phyloP scores from a whole-genome alignment of 2,113 vertebrate genomes.

The Scopus umbretta region DNA sequence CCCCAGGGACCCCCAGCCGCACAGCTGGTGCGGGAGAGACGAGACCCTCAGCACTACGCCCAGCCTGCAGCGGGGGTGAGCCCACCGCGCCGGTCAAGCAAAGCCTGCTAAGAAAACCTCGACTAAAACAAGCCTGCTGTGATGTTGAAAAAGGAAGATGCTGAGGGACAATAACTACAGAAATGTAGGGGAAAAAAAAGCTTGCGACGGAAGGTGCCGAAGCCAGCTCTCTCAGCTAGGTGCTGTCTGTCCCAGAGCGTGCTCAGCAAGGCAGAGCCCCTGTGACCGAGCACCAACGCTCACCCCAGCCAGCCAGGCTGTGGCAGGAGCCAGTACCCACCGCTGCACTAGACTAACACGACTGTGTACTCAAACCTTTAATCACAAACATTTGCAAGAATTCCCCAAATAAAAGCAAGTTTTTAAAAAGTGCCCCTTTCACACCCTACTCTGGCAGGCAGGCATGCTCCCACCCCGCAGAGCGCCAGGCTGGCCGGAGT shows the following conservation, averaged over 20 bases:
- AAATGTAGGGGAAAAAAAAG: background rate
- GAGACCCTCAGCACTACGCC: too few species aligned
- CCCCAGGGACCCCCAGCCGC: background rate
- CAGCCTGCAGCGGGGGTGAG: background rate
- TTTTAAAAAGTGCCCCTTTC: background rate
- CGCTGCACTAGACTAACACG: fast-evolving
- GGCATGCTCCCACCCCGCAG: background rate
- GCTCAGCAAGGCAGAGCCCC: background rate
- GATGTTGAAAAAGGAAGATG: background rate
- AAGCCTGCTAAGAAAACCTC: background rate
- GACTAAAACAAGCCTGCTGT: background rate
- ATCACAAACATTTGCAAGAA: background rate
- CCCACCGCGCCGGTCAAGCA: fast-evolving
- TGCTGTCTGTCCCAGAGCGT: background rate
- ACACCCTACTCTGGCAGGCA: background rate
- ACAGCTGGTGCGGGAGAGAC: background rate
- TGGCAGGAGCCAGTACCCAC: background rate
- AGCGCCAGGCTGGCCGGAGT: background rate
- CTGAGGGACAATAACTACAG: background rate
- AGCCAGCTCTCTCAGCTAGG: fast-evolving
- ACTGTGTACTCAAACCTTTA: background rate
- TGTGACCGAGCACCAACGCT: fast-evolving
- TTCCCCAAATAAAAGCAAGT: conserved; percentile 3
- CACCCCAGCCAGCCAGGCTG: background rate
- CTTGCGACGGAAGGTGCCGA: fast-evolving